Percentiles rank a stretch among this genome's conserved stretches.
Conservation (phyloP, 2,888 invertebrate genomes). For the Tenthredo mesomela region DNA sequence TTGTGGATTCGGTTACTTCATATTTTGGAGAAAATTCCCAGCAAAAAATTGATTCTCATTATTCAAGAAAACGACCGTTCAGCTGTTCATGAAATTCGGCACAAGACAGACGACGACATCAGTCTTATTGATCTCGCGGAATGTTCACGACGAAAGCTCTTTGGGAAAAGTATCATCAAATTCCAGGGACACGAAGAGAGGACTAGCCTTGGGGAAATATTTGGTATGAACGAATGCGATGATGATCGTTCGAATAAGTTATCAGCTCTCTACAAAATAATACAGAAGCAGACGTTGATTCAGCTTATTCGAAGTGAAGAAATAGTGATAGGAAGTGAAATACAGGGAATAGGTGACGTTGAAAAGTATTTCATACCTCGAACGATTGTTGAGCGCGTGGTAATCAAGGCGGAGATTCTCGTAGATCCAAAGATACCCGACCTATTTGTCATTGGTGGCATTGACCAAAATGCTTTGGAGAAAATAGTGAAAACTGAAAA, state of each 20-base stretch:
- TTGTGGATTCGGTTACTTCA: not conserved
- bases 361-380: not conserved
- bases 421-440: not conserved
- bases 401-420: not conserved
- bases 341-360: not conserved
- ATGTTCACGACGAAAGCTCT: not conserved
- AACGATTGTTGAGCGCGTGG: not conserved
- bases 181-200: not conserved
- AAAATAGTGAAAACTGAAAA: not conserved
- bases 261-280: not conserved
- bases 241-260: not conserved
- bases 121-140: not conserved
- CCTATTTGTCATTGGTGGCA: not conserved
- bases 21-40: not conserved
- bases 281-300: not conserved
- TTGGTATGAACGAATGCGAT: not conserved
- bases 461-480: not conserved
- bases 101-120: not conserved
- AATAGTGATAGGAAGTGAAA: not conserved
- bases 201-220: not conserved
- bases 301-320: not conserved
- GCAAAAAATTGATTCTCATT: not conserved
- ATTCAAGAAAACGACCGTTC: not conserved
- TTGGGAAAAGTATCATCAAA: not conserved
- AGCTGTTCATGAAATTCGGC: not conserved